Percentiles rank a stretch among this genome's conserved stretches.
Evolutionary conservation across 2,888 invertebrate species (phyloP).

Genomic region (Drosophila meridiana): DNA sequence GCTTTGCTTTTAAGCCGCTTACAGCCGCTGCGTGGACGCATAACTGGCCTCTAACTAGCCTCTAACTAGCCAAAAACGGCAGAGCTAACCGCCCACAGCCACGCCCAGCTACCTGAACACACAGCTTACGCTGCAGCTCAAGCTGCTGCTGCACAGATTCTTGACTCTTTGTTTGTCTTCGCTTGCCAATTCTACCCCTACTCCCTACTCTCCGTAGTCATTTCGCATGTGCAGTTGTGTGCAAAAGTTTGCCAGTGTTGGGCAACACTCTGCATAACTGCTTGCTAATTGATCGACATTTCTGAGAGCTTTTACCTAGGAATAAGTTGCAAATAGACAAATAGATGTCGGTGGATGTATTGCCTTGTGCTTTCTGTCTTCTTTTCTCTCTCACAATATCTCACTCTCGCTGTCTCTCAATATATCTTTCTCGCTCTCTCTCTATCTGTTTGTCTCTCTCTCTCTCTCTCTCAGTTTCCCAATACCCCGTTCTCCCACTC

Average conservation of each 20-base stretch:
- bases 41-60: constrained; percentile 29
- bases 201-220: too few relatives aligned
- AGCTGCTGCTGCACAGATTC: not conserved
- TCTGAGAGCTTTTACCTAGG: not conserved
- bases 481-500: not conserved
- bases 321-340: not conserved
- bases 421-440: not conserved
- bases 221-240: not conserved
- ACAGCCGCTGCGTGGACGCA: constrained; percentile 49
- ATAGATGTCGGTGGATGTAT: not conserved
- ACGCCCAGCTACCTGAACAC: not conserved
- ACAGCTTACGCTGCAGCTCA: not conserved
- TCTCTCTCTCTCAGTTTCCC: not conserved
- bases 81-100: not conserved
- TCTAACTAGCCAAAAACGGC: constrained; percentile 11
- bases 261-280: not conserved
- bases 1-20: constrained; percentile 65
- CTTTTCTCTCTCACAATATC: not conserved
- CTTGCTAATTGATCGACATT: not conserved
- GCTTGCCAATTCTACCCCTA: not conserved
- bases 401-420: not conserved
- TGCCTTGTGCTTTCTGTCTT: not conserved
- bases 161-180: not conserved
- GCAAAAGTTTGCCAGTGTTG: constrained; percentile 9
- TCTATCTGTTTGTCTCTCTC: not conserved